These are phyloP conservation scores for Morus bassanus DNA, from an alignment of 2,797 vertebrate genomes.

Conservation along the genomic window DNA sequence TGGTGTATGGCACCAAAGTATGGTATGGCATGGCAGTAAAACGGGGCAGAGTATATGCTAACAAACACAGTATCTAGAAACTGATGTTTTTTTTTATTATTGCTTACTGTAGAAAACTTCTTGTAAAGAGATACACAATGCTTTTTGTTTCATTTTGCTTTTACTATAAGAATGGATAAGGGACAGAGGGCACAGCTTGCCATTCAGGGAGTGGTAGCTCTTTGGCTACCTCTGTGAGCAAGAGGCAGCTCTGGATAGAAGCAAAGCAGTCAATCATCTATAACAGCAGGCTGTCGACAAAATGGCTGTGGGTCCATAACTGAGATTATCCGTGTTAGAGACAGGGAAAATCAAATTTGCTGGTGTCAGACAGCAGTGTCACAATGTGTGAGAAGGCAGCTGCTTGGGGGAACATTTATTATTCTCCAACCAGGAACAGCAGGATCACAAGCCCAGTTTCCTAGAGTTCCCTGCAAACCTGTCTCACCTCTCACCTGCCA, in stretches of 20 bases:
- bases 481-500: neutral
- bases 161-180: neutral
- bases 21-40: neutral
- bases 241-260: neutral
- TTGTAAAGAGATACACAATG: neutral
- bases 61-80: neutral
- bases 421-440: neutral
- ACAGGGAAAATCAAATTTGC: neutral
- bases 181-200: neutral
- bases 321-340: neutral
- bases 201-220: neutral
- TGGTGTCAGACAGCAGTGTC: neutral
- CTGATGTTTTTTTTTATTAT: neutral
- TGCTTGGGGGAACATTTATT: neutral
- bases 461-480: neutral
- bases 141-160: neutral
- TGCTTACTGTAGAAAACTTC: neutral
- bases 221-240: neutral
- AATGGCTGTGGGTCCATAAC: neutral
- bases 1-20: neutral
- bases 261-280: neutral
- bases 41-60: neutral
- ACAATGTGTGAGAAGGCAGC: neutral
- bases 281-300: neutral
- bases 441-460: neutral